Conservation (phyloP, 2,888 invertebrate genomes). For the Heliconius charithonia region DNA sequence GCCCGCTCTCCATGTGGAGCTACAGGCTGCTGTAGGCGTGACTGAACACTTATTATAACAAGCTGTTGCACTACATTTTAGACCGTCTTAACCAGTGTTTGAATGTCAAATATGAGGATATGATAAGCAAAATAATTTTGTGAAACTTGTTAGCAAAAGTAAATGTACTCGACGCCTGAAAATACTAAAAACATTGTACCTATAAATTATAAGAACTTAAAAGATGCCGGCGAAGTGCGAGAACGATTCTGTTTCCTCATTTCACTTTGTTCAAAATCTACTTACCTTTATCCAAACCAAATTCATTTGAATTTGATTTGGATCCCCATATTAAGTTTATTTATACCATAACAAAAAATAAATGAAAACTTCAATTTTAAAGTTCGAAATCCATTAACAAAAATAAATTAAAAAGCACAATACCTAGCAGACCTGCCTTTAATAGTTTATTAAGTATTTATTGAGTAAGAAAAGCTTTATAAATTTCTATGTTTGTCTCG, state of each 20-base stretch:
- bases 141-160: background rate
- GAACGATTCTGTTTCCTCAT: background rate
- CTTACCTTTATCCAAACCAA: background rate
- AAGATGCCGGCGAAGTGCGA: background rate
- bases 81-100: too few relatives aligned
- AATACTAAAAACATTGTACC: background rate
- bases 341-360: background rate
- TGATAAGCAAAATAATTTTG: too few relatives aligned
- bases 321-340: background rate
- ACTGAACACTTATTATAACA: too few relatives aligned
- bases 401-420: background rate
- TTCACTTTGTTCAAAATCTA: too few relatives aligned
- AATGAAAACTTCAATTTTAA: background rate
- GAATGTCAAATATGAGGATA: too few relatives aligned
- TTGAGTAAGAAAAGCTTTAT: background rate
- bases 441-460: background rate
- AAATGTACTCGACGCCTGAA: background rate
- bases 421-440: background rate
- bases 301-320: too few relatives aligned
- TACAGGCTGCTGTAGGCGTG: constrained; percentile 81
- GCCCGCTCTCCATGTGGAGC: constrained; percentile 92
- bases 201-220: constrained; percentile 3
- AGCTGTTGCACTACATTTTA: too few relatives aligned
- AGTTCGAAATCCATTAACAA: background rate
- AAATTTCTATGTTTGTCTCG: background rate